Conservation (phyloP, 2,888 invertebrate species). For the Drosophila melanosoma region DNA sequence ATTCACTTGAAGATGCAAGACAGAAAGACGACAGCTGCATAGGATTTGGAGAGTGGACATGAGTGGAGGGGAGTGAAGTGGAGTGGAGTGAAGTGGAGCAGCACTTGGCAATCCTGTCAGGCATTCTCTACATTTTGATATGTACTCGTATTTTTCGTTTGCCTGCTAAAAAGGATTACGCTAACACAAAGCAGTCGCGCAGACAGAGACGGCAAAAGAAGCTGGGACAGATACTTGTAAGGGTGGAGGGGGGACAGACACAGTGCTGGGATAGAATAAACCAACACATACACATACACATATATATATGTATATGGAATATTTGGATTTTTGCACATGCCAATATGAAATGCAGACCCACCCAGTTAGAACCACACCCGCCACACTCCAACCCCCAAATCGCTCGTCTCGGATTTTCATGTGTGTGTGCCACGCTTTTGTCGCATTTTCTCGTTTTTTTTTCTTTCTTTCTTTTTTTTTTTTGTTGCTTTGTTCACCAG, state of each 20-base stretch:
- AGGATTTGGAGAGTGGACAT: conserved; percentile 1
- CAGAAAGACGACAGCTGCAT: conserved; percentile 62
- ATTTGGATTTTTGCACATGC: conserved; percentile 80
- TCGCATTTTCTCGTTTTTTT: conserved; percentile 47
- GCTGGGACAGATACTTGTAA: conserved; percentile 2
- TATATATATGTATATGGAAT: conserved; percentile 54
- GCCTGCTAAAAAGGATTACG: conserved; percentile 76
- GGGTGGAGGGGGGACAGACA: neutral
- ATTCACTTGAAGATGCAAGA: conserved; percentile 73
- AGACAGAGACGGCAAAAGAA: conserved; percentile 43
- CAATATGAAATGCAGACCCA: conserved; percentile 69
- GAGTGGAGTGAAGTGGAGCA: neutral
- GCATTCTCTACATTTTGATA: conserved; percentile 77
- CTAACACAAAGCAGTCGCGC: conserved; percentile 71
- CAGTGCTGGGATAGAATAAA: conserved; percentile 31
- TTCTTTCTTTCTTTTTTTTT: conserved; percentile 34
- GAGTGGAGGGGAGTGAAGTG: neutral
- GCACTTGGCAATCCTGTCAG: conserved; percentile 72
- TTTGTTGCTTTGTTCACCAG: conserved; percentile 67
- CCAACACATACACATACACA: neutral
- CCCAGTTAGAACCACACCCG: conserved; percentile 35
- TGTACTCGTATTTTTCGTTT: conserved; percentile 67
- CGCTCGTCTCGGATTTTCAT: conserved; percentile 51
- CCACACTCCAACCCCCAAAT: conserved; percentile 12
- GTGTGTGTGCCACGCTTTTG: conserved; percentile 72